Evolutionary conservation across 2,888 invertebrate species (phyloP).

Genomic region (Drosophila testacea): DNA sequence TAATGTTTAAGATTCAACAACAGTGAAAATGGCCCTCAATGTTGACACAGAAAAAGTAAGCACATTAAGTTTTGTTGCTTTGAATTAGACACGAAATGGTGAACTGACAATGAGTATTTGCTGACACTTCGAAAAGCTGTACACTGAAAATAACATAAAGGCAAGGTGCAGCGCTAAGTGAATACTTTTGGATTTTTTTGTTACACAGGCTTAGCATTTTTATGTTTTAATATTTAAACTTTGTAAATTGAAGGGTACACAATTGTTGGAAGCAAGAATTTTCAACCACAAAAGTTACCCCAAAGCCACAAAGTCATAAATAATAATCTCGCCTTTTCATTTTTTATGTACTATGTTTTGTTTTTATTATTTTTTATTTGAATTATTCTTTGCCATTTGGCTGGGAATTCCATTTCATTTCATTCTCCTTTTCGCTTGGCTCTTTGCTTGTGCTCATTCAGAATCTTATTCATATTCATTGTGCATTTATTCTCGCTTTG

Average conservation of each 20-base stretch:
- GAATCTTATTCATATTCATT: conserved; percentile 64
- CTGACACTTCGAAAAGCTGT: conserved; percentile 31
- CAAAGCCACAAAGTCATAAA: conserved; percentile 60
- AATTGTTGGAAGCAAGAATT: conserved; percentile 14
- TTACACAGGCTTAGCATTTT: not conserved
- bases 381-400: conserved; percentile 14
- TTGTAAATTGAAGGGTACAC: conserved; percentile 19
- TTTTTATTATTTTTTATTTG: conserved; percentile 25
- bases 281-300: conserved; percentile 18
- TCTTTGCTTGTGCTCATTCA: conserved; percentile 53
- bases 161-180: not conserved
- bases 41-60: not conserved
- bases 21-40: not conserved
- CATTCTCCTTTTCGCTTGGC: conserved; percentile 43
- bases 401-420: conserved; percentile 54
- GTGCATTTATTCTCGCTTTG: conserved; percentile 52
- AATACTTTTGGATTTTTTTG: not conserved
- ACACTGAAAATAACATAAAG: too few species aligned
- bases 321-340: conserved; percentile 58
- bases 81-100: conserved; percentile 40
- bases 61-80: conserved; percentile 47
- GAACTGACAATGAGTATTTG: not conserved
- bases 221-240: not conserved
- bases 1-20: not conserved
- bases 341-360: conserved; percentile 25